A percentile compares a stretch with the other conserved stretches of the same genome.
Conservation (phyloP, 1,140 invertebrate species). For the Drosophila triauraria region DNA sequence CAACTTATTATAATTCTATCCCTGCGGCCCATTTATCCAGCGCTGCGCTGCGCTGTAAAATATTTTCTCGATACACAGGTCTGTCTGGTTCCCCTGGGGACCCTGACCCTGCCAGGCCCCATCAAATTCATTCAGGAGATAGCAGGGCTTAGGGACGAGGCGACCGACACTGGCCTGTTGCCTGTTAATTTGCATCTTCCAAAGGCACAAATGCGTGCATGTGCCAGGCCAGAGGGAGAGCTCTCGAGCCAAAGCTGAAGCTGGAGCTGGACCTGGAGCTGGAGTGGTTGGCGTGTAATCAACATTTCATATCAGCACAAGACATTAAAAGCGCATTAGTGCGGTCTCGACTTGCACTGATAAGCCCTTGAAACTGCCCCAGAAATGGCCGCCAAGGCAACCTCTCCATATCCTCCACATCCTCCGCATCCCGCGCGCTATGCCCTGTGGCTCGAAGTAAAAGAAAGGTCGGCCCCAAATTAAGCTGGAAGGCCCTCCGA, state of each 20-base stretch:
- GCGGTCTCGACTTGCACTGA: slow-evolving; percentile 67
- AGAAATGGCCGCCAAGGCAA: slow-evolving; percentile 47
- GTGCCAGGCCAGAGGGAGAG: slow-evolving; percentile 14
- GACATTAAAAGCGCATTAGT: slow-evolving; percentile 85
- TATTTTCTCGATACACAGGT: slow-evolving; percentile 56
- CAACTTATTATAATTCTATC: slow-evolving; percentile 83
- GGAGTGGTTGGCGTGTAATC: slow-evolving; percentile 63
- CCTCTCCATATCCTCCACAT: neutral
- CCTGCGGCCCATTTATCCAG: slow-evolving; percentile 80
- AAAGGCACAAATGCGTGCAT: slow-evolving; percentile 27
- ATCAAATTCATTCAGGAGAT: slow-evolving; percentile 58
- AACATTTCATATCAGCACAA: slow-evolving; percentile 83
- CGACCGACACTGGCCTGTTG: slow-evolving; percentile 28
- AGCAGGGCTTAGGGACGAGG: slow-evolving; percentile 32
- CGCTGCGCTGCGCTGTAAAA: slow-evolving; percentile 32
- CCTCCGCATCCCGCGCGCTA: neutral
- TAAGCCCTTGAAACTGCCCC: slow-evolving; percentile 61
- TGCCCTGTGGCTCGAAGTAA: slow-evolving; percentile 7
- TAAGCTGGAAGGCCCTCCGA: neutral
- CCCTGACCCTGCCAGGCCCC: neutral
- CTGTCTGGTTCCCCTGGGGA: slow-evolving; percentile 23
- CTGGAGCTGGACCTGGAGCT: neutral
- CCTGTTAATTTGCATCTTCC: slow-evolving; percentile 74
- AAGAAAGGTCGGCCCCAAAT: slow-evolving; percentile 21
- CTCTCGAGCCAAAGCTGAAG: neutral